phyloP scores from a whole-genome alignment of 35 echinoderm and acorn worm species.

The Anneissia japonica region DNA sequence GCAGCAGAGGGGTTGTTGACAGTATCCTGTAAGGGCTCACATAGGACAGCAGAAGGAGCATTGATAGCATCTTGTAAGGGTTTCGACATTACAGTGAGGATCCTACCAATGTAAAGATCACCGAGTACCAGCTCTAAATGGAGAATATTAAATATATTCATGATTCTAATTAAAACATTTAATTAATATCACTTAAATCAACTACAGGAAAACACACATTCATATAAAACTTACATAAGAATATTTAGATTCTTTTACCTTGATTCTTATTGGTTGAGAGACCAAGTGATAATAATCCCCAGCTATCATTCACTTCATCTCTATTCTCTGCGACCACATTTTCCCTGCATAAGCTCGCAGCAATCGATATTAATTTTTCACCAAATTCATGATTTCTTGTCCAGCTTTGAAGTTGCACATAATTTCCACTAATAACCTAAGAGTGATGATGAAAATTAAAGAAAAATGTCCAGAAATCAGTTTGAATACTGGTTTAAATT shows the following conservation, averaged over 20 bases:
- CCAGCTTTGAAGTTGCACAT: conserved; percentile 22
- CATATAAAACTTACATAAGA: too few species aligned
- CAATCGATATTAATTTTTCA: conserved; percentile 32
- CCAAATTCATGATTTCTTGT: conserved; percentile 45
- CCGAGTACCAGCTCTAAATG: neutral
- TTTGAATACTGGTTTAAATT: too few species aligned
- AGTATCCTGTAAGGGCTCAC: neutral
- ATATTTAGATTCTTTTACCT: conserved; percentile 35
- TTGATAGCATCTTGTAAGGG: neutral
- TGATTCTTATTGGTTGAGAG: conserved; percentile 34
- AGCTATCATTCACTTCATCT: conserved; percentile 13
- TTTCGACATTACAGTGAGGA: neutral
- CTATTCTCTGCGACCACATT: neutral
- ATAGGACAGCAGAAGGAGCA: neutral
- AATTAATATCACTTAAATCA: too few species aligned
- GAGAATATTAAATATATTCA: too few species aligned
- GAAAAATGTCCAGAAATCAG: too few species aligned
- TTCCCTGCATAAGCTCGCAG: conserved; percentile 36
- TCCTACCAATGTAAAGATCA: neutral
- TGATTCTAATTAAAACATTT: too few species aligned
- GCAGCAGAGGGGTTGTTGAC: neutral
- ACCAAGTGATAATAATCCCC: conserved; percentile 56
- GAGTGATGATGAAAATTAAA: too few species aligned
- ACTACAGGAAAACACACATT: too few species aligned
- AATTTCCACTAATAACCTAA: conserved; percentile 1